Conservation (phyloP, 2,888 invertebrate species). For the Euproctis similis region DNA sequence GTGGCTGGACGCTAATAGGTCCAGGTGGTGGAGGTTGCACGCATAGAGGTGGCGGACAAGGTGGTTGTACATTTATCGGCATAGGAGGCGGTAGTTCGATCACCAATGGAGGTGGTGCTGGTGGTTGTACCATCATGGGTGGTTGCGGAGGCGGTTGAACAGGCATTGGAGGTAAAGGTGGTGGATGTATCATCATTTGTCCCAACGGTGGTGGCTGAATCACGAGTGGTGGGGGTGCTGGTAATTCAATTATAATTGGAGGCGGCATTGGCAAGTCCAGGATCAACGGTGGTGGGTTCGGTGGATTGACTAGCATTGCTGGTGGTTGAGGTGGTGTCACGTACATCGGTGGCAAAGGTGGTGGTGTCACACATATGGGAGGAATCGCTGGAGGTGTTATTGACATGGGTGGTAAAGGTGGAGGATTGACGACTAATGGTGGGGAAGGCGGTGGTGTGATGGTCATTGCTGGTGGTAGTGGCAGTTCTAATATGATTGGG, state of each 20-base stretch:
- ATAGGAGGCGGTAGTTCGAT: slow-evolving; percentile 50
- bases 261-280: slow-evolving; percentile 46
- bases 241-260: slow-evolving; percentile 51
- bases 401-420: slow-evolving; percentile 42
- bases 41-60: slow-evolving; percentile 47
- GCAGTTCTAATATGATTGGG: slow-evolving; percentile 42
- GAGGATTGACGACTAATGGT: slow-evolving; percentile 40
- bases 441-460: slow-evolving; percentile 38
- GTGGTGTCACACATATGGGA: slow-evolving; percentile 50
- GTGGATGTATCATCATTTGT: slow-evolving; percentile 54
- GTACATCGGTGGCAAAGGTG: slow-evolving; percentile 44
- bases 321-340: slow-evolving; percentile 47
- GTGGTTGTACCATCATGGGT: slow-evolving; percentile 59
- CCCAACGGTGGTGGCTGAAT: slow-evolving; percentile 57
- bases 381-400: slow-evolving; percentile 43
- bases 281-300: slow-evolving; percentile 38
- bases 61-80: slow-evolving; percentile 54
- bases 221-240: slow-evolving; percentile 52
- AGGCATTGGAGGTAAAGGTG: slow-evolving; percentile 52
- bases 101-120: slow-evolving; percentile 42
- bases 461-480: slow-evolving; percentile 46
- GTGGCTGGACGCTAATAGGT: slow-evolving; percentile 53
- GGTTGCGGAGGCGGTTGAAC: slow-evolving; percentile 54
- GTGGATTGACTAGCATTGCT: slow-evolving; percentile 46
- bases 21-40: slow-evolving; percentile 52